A percentile compares a stretch with the other conserved stretches of the same genome.
These are phyloP conservation scores for Hyphantria cunea DNA, from an alignment of 1,140 invertebrate genomes.

Conservation along the genomic window DNA sequence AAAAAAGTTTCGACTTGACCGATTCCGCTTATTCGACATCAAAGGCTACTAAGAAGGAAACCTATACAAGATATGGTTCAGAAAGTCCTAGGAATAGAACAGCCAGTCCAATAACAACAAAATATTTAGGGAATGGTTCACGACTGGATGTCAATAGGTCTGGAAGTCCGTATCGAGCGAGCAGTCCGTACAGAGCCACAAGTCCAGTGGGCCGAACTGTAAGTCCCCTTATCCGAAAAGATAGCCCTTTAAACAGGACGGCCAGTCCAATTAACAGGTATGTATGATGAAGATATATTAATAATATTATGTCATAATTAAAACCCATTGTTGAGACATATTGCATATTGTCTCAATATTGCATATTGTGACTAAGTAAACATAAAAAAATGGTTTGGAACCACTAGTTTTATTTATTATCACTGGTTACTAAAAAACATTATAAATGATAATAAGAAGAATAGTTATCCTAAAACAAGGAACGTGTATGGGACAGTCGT, in stretches of 20 bases:
- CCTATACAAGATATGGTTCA: constrained; percentile 64
- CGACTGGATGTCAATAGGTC: constrained; percentile 68
- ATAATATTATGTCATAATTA: too few species aligned
- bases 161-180: constrained; percentile 67
- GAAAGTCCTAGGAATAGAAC: constrained; percentile 74
- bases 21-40: constrained; percentile 69
- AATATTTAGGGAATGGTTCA: constrained; percentile 73
- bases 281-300: constrained; percentile 7
- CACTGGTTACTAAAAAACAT: too few species aligned
- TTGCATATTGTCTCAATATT: too few species aligned
- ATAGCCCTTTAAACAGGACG: constrained; percentile 74
- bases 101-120: constrained; percentile 77
- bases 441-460: too few species aligned
- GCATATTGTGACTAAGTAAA: too few species aligned
- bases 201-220: constrained; percentile 68
- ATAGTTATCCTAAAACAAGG: too few species aligned
- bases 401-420: too few species aligned
- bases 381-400: too few species aligned
- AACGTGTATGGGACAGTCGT: too few species aligned
- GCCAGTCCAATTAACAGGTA: constrained; percentile 79
- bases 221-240: constrained; percentile 69
- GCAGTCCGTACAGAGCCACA: constrained; percentile 66
- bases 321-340: too few species aligned
- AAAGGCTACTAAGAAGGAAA: constrained; percentile 64
- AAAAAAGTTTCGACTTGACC: constrained; percentile 71